phyloP scores from a whole-genome alignment of 2,113 vertebrate genomes.

The Procavia capensis region DNA sequence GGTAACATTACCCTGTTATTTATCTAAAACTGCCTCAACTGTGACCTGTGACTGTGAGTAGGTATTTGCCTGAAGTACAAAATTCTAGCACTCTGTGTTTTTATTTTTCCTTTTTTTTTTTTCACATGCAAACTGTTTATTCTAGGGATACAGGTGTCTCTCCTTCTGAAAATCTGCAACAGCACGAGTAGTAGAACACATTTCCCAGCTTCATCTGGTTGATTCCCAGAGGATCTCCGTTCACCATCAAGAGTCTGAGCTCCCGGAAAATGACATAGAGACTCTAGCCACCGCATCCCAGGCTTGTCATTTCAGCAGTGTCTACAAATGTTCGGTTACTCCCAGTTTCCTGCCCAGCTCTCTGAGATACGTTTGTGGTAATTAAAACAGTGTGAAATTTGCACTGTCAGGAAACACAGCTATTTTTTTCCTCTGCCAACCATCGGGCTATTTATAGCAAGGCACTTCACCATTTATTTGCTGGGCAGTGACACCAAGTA shows the following conservation, averaged over 20 bases:
- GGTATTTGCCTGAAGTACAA: constrained; percentile 60
- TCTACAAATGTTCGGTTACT: constrained; percentile 75
- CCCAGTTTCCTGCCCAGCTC: constrained; percentile 79
- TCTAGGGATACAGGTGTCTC: constrained; percentile 58
- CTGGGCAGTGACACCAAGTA: constrained; percentile 78
- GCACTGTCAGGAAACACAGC: constrained; percentile 83
- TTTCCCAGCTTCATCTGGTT: background rate
- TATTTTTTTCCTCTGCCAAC: constrained; percentile 59
- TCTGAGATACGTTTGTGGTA: constrained; percentile 84
- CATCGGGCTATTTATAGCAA: constrained; percentile 84
- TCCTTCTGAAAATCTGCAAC: background rate
- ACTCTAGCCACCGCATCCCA: background rate
- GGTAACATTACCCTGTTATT: background rate
- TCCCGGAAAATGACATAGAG: background rate
- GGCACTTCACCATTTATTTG: constrained; percentile 75
- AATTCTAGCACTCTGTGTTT: constrained; percentile 45
- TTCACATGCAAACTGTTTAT: constrained; percentile 20
- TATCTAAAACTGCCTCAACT: constrained; percentile 38
- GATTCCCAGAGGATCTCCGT: background rate
- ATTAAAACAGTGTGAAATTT: constrained; percentile 81
- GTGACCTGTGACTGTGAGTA: background rate
- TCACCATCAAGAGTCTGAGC: background rate
- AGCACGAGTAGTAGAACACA: background rate
- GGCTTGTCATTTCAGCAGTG: constrained; percentile 54
- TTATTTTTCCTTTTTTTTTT: background rate